phyloP scores from a whole-genome alignment of 2,888 invertebrate species.

The Acleris emargana region DNA sequence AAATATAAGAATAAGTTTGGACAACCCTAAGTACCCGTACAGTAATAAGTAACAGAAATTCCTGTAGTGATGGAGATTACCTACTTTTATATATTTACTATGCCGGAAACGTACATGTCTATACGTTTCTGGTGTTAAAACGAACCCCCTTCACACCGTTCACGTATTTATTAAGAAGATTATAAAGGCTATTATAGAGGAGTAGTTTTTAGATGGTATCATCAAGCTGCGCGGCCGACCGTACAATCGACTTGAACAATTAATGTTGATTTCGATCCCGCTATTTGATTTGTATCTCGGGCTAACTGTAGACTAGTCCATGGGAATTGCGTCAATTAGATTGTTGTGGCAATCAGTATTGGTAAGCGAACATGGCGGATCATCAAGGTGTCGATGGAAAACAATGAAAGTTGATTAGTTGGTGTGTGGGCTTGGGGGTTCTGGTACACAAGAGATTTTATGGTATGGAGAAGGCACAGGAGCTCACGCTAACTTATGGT shows the following conservation, averaged over 20 bases:
- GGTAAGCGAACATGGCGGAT: constrained; percentile 44
- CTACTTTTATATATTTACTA: no score
- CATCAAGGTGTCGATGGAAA: constrained; percentile 46
- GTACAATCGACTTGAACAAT: constrained; percentile 67
- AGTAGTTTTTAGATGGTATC: constrained; percentile 40
- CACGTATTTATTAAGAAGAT: constrained; percentile 11
- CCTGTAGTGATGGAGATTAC: no score
- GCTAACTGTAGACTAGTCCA: constrained; percentile 57
- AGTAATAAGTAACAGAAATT: no score
- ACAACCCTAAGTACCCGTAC: no score
- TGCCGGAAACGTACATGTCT: constrained; percentile 12
- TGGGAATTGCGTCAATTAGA: constrained; percentile 72
- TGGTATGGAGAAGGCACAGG: no score
- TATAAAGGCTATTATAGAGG: constrained; percentile 36
- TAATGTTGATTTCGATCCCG: constrained; percentile 74
- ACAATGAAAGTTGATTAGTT: constrained; percentile 58
- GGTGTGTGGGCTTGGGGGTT: constrained; percentile 43
- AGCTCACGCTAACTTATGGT: no score
- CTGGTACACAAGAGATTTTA: background rate
- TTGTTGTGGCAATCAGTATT: constrained; percentile 52
- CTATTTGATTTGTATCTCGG: constrained; percentile 68
- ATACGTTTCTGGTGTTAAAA: background rate
- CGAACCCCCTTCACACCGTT: background rate
- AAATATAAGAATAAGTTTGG: no score
- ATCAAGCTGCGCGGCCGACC: constrained; percentile 42